Evolutionary conservation across 1,140 invertebrate genomes (phyloP).

Genomic region (Halesus radiatus): DNA sequence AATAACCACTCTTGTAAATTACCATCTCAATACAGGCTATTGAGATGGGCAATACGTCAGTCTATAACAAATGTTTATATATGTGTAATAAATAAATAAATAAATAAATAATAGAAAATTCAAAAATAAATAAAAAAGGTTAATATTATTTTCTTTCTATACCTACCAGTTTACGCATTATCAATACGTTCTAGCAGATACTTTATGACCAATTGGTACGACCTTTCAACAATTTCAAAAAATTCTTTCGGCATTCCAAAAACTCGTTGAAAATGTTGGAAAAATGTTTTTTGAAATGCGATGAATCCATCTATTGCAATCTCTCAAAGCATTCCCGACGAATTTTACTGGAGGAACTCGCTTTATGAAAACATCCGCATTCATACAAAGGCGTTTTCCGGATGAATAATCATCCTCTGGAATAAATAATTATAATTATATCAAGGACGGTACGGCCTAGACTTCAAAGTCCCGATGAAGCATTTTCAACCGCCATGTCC

Average conservation of each 20-base stretch:
- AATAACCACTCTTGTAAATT: too few species aligned
- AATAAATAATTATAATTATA: slow-evolving; percentile 27
- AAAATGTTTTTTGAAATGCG: slow-evolving; percentile 7
- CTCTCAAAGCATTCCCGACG: neutral
- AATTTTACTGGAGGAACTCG: neutral
- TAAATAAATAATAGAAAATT: too few species aligned
- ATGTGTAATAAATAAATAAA: too few species aligned
- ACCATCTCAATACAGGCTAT: too few species aligned
- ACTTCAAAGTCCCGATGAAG: slow-evolving; percentile 12
- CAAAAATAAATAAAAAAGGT: too few species aligned
- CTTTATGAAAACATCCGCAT: slow-evolving; percentile 12
- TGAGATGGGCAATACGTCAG: too few species aligned
- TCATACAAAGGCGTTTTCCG: slow-evolving; percentile 31
- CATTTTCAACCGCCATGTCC: slow-evolving; percentile 13
- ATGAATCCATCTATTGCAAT: slow-evolving; percentile 1
- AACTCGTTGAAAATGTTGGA: neutral
- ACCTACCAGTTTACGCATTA: too few species aligned
- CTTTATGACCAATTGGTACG: too few species aligned
- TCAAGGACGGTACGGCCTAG: neutral
- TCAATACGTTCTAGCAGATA: too few species aligned
- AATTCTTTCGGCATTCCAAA: neutral
- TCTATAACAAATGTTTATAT: too few species aligned
- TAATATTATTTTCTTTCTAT: too few species aligned
- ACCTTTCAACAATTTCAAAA: too few species aligned
- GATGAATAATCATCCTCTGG: slow-evolving; percentile 25